Evolutionary conservation across 1,140 invertebrate species (phyloP), one percentile per base, ranked within the genome.

Genomic region (Dermatophagoides farinae): DNA sequence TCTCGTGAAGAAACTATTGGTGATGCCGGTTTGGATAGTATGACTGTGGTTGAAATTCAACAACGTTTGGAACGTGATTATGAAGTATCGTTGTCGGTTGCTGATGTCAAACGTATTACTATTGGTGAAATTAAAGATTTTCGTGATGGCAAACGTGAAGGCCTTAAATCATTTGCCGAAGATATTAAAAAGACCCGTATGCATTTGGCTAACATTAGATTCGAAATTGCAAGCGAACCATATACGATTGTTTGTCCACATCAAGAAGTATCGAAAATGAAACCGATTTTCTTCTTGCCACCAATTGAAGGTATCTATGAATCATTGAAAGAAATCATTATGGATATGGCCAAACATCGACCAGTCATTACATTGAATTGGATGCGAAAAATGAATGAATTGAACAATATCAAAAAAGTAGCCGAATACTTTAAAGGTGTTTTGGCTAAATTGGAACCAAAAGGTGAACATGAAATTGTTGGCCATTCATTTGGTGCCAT

Each of bases 1-100:
- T 82, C 83, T 51, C 72, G 78, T 41, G 77, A 78, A 8, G 77
- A 82, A 0, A 85, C 79, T 31, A 73, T 97, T 11, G 85, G 85
- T 14, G 91, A 47, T 37, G 20, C 53, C 18, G 92, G 93, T 50
- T 87, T 97, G 80, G 93, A 97, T 69, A 95, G 89, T 0, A 73
- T 97, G 39, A 97, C 97, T 90, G 89, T 88, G 55, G 88, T 92
- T 0, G 92, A 97, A 76, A 89, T 97, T 63, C 95, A 95, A 73
- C 90, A 97, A 70, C 88, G 85, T 0, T 72, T 97, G 11, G 90
- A 97, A 70, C 78, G 88, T 55, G 87, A 87, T 65, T 92, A 85
- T 71, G 88, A 95, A 71, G 69, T 95, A 12, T 40, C 22, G 4
- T 37, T 64, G 9, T n/a, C 52, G 12, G 31, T 51, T 12, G 11